These are phyloP conservation scores for Thalassophryne amazonica DNA, from an alignment of 2,797 vertebrate genomes.

Conservation along the genomic window DNA sequence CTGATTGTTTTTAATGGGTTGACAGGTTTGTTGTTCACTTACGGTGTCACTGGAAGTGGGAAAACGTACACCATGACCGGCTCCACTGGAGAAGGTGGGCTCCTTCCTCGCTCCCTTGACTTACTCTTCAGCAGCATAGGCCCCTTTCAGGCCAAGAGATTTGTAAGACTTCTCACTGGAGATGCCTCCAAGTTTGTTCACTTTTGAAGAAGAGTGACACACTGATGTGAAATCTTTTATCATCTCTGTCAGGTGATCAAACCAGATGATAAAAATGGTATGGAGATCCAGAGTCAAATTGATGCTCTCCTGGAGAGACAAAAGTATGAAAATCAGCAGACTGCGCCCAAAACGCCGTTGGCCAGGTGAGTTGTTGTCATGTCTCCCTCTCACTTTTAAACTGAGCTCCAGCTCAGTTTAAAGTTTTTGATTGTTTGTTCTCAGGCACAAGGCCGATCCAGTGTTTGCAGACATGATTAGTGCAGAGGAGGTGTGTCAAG, in stretches of 20 bases:
- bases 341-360: slow-evolving; percentile 79
- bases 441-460: slow-evolving; percentile 86
- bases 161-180: slow-evolving; percentile 74
- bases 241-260: slow-evolving; percentile 87
- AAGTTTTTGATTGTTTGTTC: neutral
- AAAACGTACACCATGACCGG: slow-evolving; percentile 97
- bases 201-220: neutral
- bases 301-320: slow-evolving; percentile 93
- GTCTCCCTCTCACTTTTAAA: neutral
- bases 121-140: slow-evolving; percentile 97
- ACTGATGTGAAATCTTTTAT: neutral
- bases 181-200: neutral
- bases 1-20: neutral
- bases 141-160: slow-evolving; percentile 92
- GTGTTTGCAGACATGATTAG: slow-evolving; percentile 95
- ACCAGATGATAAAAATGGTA: slow-evolving; percentile 94
- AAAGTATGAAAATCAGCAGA: slow-evolving; percentile 82
- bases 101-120: slow-evolving; percentile 90
- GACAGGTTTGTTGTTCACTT: slow-evolving; percentile 93
- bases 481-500: slow-evolving; percentile 83
- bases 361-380: slow-evolving; percentile 63
- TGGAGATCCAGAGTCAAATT: slow-evolving; percentile 91
- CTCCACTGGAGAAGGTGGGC: slow-evolving; percentile 90
- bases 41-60: slow-evolving; percentile 95
- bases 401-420: neutral